These are phyloP conservation scores for Contarinia nasturtii DNA, from an alignment of 1,140 invertebrate species.

Conservation along the genomic window DNA sequence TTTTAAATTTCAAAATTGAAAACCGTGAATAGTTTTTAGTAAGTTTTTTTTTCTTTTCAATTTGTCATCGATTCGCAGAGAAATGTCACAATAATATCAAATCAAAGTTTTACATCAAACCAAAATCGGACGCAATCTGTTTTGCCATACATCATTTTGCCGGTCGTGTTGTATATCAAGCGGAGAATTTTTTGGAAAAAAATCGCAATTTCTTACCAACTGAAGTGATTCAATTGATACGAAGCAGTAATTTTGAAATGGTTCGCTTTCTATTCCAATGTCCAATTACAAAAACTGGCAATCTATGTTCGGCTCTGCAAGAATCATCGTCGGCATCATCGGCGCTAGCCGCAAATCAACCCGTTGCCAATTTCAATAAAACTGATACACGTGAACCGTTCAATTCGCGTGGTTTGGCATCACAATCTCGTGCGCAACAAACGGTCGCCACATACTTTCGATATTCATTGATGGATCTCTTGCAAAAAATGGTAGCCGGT, in stretches of 20 bases:
- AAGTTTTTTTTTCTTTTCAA: too few species aligned
- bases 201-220: constrained; percentile 66
- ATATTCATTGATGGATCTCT: constrained; percentile 65
- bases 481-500: constrained; percentile 64
- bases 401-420: constrained; percentile 43
- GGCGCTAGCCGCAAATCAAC: too few species aligned
- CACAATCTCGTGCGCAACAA: constrained; percentile 67
- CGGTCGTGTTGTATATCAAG: constrained; percentile 58
- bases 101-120: constrained; percentile 52
- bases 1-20: neutral
- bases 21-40: constrained; percentile 1
- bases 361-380: neutral
- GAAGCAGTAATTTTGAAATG: constrained; percentile 49
- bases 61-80: constrained; percentile 32
- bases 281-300: constrained; percentile 63
- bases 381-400: constrained; percentile 23
- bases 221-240: constrained; percentile 57
- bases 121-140: constrained; percentile 52
- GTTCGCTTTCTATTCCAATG: constrained; percentile 62
- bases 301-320: constrained; percentile 40
- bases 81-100: constrained; percentile 68
- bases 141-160: constrained; percentile 61
- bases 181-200: constrained; percentile 60
- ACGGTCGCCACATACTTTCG: constrained; percentile 71
- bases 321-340: constrained; percentile 20